Percentiles rank a stretch among this genome's conserved stretches.
These are phyloP conservation scores for Pterois miles DNA, from an alignment of 2,797 vertebrate genomes.

Conservation along the genomic window DNA sequence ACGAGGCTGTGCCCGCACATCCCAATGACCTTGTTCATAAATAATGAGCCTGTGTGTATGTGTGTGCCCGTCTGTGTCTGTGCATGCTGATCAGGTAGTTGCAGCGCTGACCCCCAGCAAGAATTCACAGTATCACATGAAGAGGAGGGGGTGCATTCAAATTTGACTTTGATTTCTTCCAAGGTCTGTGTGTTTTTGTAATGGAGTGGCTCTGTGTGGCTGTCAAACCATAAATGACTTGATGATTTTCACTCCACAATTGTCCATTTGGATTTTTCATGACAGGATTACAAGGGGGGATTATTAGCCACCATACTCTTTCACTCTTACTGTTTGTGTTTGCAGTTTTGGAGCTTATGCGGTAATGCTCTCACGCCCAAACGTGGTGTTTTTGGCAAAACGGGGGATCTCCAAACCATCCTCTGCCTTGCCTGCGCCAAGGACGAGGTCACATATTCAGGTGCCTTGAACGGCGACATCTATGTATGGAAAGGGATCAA, in stretches of 20 bases:
- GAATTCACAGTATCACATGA: slow-evolving; percentile 35
- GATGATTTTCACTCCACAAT: slow-evolving; percentile 48
- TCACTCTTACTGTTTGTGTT: slow-evolving; percentile 69
- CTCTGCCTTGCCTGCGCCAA: slow-evolving; percentile 96
- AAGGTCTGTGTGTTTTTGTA: slow-evolving; percentile 26
- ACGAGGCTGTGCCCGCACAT: slow-evolving; percentile 72
- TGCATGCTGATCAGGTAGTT: slow-evolving; percentile 77
- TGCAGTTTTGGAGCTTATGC: slow-evolving; percentile 98
- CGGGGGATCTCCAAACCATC: slow-evolving; percentile 98
- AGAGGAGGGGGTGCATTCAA: slow-evolving; percentile 10
- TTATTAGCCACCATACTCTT: slow-evolving; percentile 69
- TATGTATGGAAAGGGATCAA: slow-evolving; percentile 98
- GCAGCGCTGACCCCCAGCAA: slow-evolving; percentile 54
- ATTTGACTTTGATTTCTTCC: slow-evolving; percentile 50
- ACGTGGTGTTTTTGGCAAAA: slow-evolving; percentile 97
- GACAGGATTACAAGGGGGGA: slow-evolving; percentile 65
- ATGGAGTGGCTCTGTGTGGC: neutral
- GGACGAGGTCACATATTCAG: slow-evolving; percentile 97
- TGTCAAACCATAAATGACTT: slow-evolving; percentile 28
- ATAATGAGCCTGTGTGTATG: slow-evolving; percentile 63
- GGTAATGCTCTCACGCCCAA: slow-evolving; percentile 97
- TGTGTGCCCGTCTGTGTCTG: slow-evolving; percentile 47
- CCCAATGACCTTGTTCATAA: slow-evolving; percentile 79
- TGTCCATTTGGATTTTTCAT: slow-evolving; percentile 64
- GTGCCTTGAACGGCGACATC: slow-evolving; percentile 96